Conservation (phyloP, 2,113 vertebrate genomes). For the Sinosuthora webbiana region DNA sequence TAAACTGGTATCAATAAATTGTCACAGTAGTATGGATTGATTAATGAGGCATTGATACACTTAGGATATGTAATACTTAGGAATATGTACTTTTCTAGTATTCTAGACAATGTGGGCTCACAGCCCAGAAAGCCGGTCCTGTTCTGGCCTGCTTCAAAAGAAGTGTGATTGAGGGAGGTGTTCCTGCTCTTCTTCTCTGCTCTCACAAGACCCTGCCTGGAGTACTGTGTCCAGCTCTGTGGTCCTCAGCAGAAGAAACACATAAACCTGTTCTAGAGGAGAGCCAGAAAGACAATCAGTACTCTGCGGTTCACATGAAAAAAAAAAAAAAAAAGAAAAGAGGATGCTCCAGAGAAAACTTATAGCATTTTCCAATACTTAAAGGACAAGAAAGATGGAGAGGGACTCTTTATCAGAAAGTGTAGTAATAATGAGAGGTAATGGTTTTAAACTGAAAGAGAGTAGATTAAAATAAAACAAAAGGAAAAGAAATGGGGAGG, state of each 20-base stretch:
- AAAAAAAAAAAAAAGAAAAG: no score
- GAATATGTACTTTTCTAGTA: neutral
- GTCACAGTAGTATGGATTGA: neutral
- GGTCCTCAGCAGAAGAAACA: neutral
- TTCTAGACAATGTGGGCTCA: neutral
- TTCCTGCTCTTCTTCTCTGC: neutral
- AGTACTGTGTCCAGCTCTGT: neutral
- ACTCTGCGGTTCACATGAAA: neutral
- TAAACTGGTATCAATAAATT: neutral
- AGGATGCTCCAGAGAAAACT: neutral
- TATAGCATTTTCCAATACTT: neutral
- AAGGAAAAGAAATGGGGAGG: neutral
- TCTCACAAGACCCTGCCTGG: neutral
- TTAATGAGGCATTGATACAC: neutral
- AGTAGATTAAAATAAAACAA: neutral
- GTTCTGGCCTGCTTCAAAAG: neutral
- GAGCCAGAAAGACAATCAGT: neutral
- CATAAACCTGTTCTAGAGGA: neutral
- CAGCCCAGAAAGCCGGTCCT: neutral
- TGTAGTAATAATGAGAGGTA: neutral
- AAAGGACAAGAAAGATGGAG: neutral
- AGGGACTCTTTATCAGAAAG: neutral
- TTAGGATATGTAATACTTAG: neutral
- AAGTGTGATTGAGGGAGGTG: fast-evolving
- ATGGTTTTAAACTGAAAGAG: neutral